Evolutionary conservation across 64 coral and sea anemone species (phyloP).

Genomic region (Catalaphyllia jardinei): DNA sequence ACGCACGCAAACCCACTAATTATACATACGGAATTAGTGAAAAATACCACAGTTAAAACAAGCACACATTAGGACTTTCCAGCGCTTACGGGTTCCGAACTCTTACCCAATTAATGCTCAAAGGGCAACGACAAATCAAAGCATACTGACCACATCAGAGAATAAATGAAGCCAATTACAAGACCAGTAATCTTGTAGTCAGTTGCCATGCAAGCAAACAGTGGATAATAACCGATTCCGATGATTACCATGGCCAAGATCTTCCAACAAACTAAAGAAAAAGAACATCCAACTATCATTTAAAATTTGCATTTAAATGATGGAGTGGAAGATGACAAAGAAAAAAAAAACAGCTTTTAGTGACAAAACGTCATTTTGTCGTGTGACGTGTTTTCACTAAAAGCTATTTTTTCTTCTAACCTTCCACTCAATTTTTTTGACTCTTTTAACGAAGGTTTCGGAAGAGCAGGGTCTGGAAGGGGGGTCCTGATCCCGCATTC

Average conservation of each 20-base stretch:
- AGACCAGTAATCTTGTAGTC: slow-evolving; percentile 46
- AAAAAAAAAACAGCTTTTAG: not conserved
- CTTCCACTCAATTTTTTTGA: too few relatives aligned
- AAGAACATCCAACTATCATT: not conserved
- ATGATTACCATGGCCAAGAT: slow-evolving; percentile 53
- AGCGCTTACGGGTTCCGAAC: too few relatives aligned
- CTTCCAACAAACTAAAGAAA: slow-evolving; percentile 37
- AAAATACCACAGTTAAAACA: too few relatives aligned
- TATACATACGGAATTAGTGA: too few relatives aligned
- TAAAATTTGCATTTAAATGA: not conserved
- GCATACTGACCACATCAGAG: slow-evolving; percentile 27
- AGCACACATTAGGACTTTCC: too few relatives aligned
- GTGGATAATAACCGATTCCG: slow-evolving; percentile 54
- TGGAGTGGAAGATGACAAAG: too few relatives aligned
- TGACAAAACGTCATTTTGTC: not conserved
- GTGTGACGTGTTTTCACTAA: not conserved
- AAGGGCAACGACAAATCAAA: not conserved
- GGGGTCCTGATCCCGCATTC: too few relatives aligned
- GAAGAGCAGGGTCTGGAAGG: too few relatives aligned
- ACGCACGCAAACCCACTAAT: too few relatives aligned
- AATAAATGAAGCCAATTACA: slow-evolving; percentile 40
- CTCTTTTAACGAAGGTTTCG: too few relatives aligned
- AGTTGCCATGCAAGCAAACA: slow-evolving; percentile 60
- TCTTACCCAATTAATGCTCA: not conserved
- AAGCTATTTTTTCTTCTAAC: too few relatives aligned